phyloP scores from a whole-genome alignment of 2,888 invertebrate genomes.

The Calliscelio sp. region DNA sequence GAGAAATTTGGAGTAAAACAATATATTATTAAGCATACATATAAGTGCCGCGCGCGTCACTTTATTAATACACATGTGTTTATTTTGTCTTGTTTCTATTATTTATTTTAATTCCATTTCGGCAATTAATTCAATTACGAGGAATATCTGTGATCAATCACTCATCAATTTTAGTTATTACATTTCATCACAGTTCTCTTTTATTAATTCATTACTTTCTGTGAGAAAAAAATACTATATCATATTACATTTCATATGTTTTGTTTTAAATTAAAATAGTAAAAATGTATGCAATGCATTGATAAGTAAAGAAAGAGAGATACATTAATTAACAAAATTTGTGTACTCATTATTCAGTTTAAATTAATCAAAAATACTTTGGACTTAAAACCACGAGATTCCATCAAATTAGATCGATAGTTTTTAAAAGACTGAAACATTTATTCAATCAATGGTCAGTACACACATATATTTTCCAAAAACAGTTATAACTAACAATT shows the following conservation, averaged over 20 bases:
- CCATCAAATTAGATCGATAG: too few relatives aligned
- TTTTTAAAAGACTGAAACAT: too few relatives aligned
- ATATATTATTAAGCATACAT: slow-evolving; percentile 36
- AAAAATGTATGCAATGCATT: too few relatives aligned
- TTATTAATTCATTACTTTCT: neutral
- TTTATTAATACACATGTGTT: neutral
- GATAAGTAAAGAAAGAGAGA: too few relatives aligned
- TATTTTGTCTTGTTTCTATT: neutral
- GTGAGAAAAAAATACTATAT: neutral
- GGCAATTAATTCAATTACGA: slow-evolving; percentile 4
- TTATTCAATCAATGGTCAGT: too few relatives aligned
- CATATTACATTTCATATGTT: neutral
- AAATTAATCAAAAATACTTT: too few relatives aligned
- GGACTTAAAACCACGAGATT: too few relatives aligned
- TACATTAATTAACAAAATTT: too few relatives aligned
- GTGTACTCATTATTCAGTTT: too few relatives aligned
- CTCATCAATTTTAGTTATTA: neutral
- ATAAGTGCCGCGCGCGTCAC: slow-evolving; percentile 20
- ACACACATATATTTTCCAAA: too few relatives aligned
- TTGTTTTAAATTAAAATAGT: neutral
- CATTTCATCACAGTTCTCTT: slow-evolving; percentile 42
- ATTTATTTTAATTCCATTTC: slow-evolving; percentile 4
- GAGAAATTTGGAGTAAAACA: slow-evolving; percentile 34
- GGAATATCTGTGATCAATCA: slow-evolving; percentile 25
- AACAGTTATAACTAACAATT: slow-evolving; percentile 16